Evolutionary conservation across 2,888 invertebrate species (phyloP), one percentile per base, ranked within the genome.

Genomic region (Tinea semifulvella): DNA sequence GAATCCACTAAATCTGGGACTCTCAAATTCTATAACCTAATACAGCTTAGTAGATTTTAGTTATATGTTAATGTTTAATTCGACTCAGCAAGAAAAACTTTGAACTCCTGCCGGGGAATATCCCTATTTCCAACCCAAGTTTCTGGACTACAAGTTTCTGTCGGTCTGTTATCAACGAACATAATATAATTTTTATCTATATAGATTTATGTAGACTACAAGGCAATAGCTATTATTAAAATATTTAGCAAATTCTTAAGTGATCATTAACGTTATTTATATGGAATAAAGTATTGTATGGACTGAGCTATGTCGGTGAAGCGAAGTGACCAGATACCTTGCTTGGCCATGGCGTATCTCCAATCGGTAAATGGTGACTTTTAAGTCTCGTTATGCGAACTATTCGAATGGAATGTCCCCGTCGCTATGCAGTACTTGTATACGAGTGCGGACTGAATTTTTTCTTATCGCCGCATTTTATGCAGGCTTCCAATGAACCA

Each of bases 391-490:
- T 71, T 76, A 77, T 76, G 74, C 69, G 64, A 63, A 64, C 65
- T 63, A 79, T 79, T 73, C 66, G 62, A 61, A 55, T 63, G 76
- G 80, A 76, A 80, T 80, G 80, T 65, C 71, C 66, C 74, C 74
- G 65, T 67, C 68, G 72, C 63, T 68, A 69, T 72, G 67, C 65
- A 58, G 70, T 68, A 76, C 76, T 73, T 76, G 74, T 73, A 73
- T 68, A 75, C 57, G 70, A 69, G 66, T 68, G 74, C n/a, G n/a
- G 63, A 66, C 75, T 73, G 72, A 75, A 67, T 79, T 79, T 80
- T 80, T 80, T 80, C 75, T 79, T 80, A 79, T 79, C 79, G 67
- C 60, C 66, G 72, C 75, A 79, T 80, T 77, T 79, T 79, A 75
- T 77, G 75, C 79, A 65, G 68, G 71, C 70, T 76, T 76, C 68